Conservation (phyloP, 2,113 vertebrate genomes). For the Clinocottus analis region DNA sequence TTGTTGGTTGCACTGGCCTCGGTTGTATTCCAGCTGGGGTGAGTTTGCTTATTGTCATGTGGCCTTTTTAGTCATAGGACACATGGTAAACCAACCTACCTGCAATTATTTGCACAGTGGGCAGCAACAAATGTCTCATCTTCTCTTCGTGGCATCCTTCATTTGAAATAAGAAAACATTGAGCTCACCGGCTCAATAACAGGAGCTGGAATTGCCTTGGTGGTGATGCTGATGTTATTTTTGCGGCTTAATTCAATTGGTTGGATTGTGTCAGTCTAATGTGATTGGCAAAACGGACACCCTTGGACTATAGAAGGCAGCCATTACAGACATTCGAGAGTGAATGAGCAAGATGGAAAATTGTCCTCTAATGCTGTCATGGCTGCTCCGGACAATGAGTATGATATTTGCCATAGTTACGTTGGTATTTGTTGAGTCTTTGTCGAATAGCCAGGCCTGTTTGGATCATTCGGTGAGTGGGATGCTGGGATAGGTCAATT, state of each 20-base stretch:
- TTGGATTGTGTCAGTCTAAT: slow-evolving; percentile 67
- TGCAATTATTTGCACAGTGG: background rate
- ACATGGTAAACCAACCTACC: background rate
- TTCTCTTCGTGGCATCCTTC: background rate
- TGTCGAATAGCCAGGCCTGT: slow-evolving; percentile 38
- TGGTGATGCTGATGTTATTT: slow-evolving; percentile 65
- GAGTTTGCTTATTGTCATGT: background rate
- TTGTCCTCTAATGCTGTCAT: slow-evolving; percentile 42
- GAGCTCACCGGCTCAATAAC: slow-evolving; percentile 1
- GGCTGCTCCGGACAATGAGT: slow-evolving; percentile 4
- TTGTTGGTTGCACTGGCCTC: background rate
- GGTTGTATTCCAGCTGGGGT: slow-evolving; percentile 4
- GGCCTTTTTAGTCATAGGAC: background rate
- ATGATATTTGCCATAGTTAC: slow-evolving; percentile 31
- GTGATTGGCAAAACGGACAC: slow-evolving; percentile 68
- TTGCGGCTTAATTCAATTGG: slow-evolving; percentile 70
- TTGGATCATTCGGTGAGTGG: slow-evolving; percentile 38
- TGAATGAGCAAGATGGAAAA: slow-evolving; percentile 33
- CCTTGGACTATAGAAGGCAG: slow-evolving; percentile 70
- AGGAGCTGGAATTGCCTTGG: slow-evolving; percentile 32
- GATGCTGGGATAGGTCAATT: slow-evolving; percentile 49
- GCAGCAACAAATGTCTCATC: slow-evolving; percentile 6
- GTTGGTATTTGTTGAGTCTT: slow-evolving; percentile 35
- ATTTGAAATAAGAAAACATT: slow-evolving; percentile 15
- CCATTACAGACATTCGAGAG: slow-evolving; percentile 59